A percentile compares a stretch with the other conserved stretches of the same genome.
phyloP scores from a whole-genome alignment of 2,888 invertebrate species.

The Cistogaster globosa region DNA sequence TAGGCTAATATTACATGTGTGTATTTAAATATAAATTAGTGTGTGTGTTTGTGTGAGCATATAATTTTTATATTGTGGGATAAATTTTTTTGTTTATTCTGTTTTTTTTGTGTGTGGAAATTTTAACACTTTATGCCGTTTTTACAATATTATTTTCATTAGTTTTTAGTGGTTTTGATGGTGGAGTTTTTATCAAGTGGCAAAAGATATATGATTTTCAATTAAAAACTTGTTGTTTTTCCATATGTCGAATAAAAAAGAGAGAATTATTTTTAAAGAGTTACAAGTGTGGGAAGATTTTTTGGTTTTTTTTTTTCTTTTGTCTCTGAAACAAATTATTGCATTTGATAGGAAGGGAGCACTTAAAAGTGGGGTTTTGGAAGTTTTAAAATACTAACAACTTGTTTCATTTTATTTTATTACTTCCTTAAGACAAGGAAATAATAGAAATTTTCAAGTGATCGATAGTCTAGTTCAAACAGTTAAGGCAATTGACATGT shows the following conservation, averaged over 20 bases:
- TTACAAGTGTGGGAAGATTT: constrained; percentile 72
- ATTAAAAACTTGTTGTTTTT: constrained; percentile 62
- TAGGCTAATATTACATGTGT: constrained; percentile 55
- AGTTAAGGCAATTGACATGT: constrained; percentile 37
- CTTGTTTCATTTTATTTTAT: constrained; percentile 46
- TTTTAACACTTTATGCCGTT: constrained; percentile 68
- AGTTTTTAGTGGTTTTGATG: constrained; percentile 60
- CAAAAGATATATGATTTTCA: constrained; percentile 71
- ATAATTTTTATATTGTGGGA: constrained; percentile 64
- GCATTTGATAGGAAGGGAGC: not conserved
- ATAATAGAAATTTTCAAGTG: constrained; percentile 31
- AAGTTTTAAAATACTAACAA: constrained; percentile 11
- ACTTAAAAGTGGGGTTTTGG: not conserved
- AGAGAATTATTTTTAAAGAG: constrained; percentile 54
- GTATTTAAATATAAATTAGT: not conserved
- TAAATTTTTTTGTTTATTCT: constrained; percentile 33
- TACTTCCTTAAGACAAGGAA: constrained; percentile 41
- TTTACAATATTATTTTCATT: constrained; percentile 58
- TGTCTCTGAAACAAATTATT: constrained; percentile 14
- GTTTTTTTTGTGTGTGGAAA: constrained; percentile 19
- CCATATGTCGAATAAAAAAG: constrained; percentile 2
- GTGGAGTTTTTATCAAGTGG: constrained; percentile 66
- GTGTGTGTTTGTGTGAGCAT: not conserved
- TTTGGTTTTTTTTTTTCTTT: constrained; percentile 43
- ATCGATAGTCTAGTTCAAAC: constrained; percentile 36